Evolutionary conservation across 2,797 vertebrate genomes (phyloP).

Genomic region (Danio albolineatus): DNA sequence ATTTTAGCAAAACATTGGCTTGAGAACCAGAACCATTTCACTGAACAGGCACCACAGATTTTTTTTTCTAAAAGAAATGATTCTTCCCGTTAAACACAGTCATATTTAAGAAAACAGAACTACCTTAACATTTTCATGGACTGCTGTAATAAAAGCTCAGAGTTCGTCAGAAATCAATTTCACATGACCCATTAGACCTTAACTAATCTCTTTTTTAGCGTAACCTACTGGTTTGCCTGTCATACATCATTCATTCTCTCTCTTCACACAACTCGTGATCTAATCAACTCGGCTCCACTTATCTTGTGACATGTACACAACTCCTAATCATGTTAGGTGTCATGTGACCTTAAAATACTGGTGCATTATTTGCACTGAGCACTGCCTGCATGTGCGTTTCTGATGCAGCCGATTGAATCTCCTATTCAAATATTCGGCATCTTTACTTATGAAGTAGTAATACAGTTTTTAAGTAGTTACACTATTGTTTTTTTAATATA

Average conservation of each 20-base stretch:
- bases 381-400: neutral
- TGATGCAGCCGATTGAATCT: neutral
- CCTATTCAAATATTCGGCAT: neutral
- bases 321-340: slow-evolving; percentile 65
- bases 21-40: too few species aligned
- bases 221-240: neutral
- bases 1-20: too few species aligned
- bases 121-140: neutral
- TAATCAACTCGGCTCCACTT: slow-evolving; percentile 64
- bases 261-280: slow-evolving; percentile 45
- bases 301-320: slow-evolving; percentile 73
- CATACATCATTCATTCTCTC: slow-evolving; percentile 10
- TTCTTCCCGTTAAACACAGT: neutral
- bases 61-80: neutral
- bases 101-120: neutral
- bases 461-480: neutral
- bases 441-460: neutral
- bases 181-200: neutral
- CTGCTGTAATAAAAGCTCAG: too few species aligned
- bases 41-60: too few species aligned
- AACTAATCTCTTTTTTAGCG: neutral
- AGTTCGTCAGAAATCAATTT: neutral
- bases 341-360: slow-evolving; percentile 66
- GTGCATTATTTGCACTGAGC: slow-evolving; percentile 17
- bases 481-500: neutral